phyloP scores from a whole-genome alignment of 2,888 invertebrate species.

The Polyploca ridens region DNA sequence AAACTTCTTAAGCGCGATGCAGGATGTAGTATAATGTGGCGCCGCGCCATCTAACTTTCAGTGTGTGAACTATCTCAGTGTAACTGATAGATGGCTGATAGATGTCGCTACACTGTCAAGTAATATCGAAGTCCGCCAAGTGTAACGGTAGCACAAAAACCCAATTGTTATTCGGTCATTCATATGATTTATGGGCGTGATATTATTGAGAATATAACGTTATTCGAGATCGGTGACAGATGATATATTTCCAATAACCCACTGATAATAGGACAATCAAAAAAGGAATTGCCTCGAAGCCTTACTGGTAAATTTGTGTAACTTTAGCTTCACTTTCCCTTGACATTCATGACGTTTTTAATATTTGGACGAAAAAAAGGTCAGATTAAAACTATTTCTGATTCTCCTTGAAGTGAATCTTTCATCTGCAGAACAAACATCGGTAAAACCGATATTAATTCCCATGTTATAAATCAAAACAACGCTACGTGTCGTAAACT shows the following conservation, averaged over 20 bases:
- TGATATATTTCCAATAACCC: conserved; percentile 6
- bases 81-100: too few species aligned
- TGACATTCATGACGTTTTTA: not conserved
- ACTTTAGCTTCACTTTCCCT: not conserved
- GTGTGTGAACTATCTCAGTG: too few species aligned
- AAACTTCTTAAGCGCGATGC: too few species aligned
- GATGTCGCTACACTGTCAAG: too few species aligned
- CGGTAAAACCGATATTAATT: not conserved
- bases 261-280: conserved; percentile 6
- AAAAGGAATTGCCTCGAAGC: not conserved
- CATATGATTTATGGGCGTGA: not conserved
- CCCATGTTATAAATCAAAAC: not conserved
- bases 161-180: not conserved
- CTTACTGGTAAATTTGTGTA: not conserved
- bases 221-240: conserved; percentile 5
- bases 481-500: not conserved
- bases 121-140: too few species aligned
- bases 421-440: not conserved
- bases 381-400: not conserved
- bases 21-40: too few species aligned
- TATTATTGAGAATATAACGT: conserved; percentile 13
- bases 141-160: not conserved
- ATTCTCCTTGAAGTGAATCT: not conserved
- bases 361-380: not conserved
- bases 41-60: too few species aligned